Conservation (phyloP, 2,113 vertebrate species). For the Pantherophis guttatus region DNA sequence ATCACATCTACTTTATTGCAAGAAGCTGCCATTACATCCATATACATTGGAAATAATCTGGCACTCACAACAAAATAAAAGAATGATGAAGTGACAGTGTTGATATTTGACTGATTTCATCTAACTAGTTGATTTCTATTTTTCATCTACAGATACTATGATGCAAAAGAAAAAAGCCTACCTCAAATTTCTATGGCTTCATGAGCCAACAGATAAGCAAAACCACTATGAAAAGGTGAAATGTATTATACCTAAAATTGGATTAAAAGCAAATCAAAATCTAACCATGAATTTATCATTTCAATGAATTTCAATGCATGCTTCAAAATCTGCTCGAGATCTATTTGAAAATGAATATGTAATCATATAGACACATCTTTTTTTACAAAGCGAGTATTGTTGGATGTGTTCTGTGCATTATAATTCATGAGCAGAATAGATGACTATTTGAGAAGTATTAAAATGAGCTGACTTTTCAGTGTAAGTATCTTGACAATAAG, state of each 20-base stretch:
- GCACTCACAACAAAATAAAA: background rate
- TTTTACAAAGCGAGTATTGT: constrained; percentile 76
- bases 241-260: constrained; percentile 79
- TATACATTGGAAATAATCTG: constrained; percentile 3
- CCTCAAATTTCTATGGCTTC: constrained; percentile 50
- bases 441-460: constrained; percentile 89
- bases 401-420: constrained; percentile 82
- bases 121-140: constrained; percentile 43
- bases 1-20: background rate
- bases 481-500: constrained; percentile 85
- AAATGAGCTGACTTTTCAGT: constrained; percentile 85
- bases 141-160: constrained; percentile 45
- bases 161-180: constrained; percentile 37
- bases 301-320: constrained; percentile 83
- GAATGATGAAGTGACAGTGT: background rate
- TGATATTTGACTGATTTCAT: constrained; percentile 39
- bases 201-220: constrained; percentile 62
- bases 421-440: constrained; percentile 84
- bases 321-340: constrained; percentile 83
- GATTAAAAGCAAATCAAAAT: constrained; percentile 83
- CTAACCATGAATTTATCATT: constrained; percentile 79
- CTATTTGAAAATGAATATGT: constrained; percentile 84
- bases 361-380: constrained; percentile 80
- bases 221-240: constrained; percentile 64
- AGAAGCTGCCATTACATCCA: constrained; percentile 19